Evolutionary conservation across 2,888 invertebrate genomes (phyloP).

Genomic region (Drosophila nr. perissopoda): DNA sequence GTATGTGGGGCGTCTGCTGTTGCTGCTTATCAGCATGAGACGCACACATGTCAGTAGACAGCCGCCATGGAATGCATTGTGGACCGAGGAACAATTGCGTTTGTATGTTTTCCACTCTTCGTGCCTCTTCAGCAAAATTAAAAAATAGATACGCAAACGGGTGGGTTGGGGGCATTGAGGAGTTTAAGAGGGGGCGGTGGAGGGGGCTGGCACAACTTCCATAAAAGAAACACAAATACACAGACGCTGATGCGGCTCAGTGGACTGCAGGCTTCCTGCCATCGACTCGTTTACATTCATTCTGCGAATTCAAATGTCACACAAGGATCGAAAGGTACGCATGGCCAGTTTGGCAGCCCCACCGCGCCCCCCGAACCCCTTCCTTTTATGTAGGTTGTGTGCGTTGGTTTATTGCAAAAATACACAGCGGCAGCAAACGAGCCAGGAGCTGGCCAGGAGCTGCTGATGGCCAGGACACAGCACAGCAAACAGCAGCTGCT

Average conservation of each 20-base stretch:
- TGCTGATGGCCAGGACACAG: conserved; percentile 15
- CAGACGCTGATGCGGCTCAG: conserved; percentile 15
- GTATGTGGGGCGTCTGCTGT: conserved; percentile 40
- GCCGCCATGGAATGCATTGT: conserved; percentile 72
- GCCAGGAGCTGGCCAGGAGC: conserved; percentile 15
- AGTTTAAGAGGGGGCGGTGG: background rate
- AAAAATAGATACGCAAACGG: conserved; percentile 73
- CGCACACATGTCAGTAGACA: conserved; percentile 73
- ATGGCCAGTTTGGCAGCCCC: conserved; percentile 59
- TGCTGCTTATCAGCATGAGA: conserved; percentile 76
- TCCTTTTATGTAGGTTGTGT: conserved; percentile 4
- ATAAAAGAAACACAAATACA: conserved; percentile 49
- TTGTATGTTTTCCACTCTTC: conserved; percentile 69
- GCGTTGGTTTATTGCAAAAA: conserved; percentile 72
- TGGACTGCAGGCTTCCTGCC: conserved; percentile 2
- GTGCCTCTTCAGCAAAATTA: conserved; percentile 80
- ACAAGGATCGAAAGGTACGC: conserved; percentile 79
- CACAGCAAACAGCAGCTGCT: conserved; percentile 73
- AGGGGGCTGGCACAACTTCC: conserved; percentile 45
- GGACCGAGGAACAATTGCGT: conserved; percentile 74
- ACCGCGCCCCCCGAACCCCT: background rate
- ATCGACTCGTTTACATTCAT: conserved; percentile 40
- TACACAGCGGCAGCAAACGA: conserved; percentile 53
- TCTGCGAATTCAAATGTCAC: conserved; percentile 78
- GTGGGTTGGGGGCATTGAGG: background rate